Evolutionary conservation across 2,797 vertebrate species (phyloP), one percentile per base, ranked within the genome.

Genomic region (Cetoscarus ocellatus): DNA sequence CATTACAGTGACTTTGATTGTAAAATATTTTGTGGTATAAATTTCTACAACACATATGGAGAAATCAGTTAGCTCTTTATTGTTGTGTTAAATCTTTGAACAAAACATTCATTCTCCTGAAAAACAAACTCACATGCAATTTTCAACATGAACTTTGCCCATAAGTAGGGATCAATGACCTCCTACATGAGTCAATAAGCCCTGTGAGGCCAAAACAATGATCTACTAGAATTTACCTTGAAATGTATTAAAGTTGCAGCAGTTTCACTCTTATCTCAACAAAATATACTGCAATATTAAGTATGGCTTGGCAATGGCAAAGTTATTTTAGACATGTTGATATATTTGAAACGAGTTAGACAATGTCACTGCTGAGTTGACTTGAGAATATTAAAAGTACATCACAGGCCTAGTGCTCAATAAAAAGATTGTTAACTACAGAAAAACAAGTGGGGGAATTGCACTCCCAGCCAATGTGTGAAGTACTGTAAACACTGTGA

Each of bases 61-160:
- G 18, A 55, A 61, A 52, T 9, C 27, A 27, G 4, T 2, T 27
- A 2, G 34, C 18, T 63, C 8, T 10, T 14, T 27, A 35, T n/a
- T 43, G 55, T 42, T 48, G 61, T 19, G 48, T 42, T 54, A 38
- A 80, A 52, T 68, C 49, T 63, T 45, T 52, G 56, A 62, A 63
- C 48, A 79, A 85, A 82, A 80, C 49, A 51, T 7, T n/a, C 8
- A 7, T 68, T 1, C 52, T 50, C 48, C 57, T 79, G 62, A 58
- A 83, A 85, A 84, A 79, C 69, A 80, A 39, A 82, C 56, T 27
- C 4, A 49, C 35, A 75, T 5, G 39, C 10, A 3, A 10, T 68
- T 59, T 59, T 79, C 70, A 40, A 68, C 42, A 38, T 85, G 88
- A 90, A 89, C 91, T 87, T 90, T 90, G 84, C 56, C 19, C 71